Conservation (phyloP, 2,113 vertebrate genomes). For the Nothobranchius furzeri region DNA sequence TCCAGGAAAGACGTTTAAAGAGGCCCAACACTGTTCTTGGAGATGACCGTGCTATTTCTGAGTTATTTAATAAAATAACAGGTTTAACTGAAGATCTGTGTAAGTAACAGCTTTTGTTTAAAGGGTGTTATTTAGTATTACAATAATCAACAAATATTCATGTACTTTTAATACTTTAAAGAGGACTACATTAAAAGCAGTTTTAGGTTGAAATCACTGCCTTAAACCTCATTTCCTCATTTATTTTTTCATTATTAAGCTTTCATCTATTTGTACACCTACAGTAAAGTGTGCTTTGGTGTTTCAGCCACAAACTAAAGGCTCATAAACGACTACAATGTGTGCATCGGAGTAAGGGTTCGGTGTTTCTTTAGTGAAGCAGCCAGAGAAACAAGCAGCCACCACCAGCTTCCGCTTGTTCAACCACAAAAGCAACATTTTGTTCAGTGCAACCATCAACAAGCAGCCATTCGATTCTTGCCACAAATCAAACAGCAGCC, state of each 20-base stretch:
- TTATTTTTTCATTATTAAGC: too few relatives aligned
- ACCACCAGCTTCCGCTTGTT: slow-evolving; percentile 28
- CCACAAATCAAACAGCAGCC: slow-evolving; percentile 56
- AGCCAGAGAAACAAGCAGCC: slow-evolving; percentile 48
- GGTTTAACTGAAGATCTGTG: too few relatives aligned
- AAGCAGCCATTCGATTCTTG: slow-evolving; percentile 50
- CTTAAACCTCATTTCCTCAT: too few relatives aligned
- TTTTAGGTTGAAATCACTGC: too few relatives aligned
- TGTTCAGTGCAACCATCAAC: slow-evolving; percentile 26
- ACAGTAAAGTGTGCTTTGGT: background rate
- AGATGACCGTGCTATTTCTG: background rate
- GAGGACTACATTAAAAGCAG: too few relatives aligned
- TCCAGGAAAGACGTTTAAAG: background rate
- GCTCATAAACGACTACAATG: background rate
- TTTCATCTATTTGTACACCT: too few relatives aligned
- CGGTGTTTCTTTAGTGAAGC: background rate
- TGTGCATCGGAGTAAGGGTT: background rate
- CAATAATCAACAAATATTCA: too few relatives aligned
- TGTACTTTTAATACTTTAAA: too few relatives aligned
- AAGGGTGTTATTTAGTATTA: background rate
- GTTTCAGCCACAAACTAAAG: too few relatives aligned
- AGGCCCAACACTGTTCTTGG: too few relatives aligned
- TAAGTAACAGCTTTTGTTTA: background rate
- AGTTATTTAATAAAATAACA: too few relatives aligned
- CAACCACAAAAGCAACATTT: slow-evolving; percentile 37